Evolutionary conservation across 2,888 invertebrate species (phyloP).

Genomic region (Phyllotreta striolata): DNA sequence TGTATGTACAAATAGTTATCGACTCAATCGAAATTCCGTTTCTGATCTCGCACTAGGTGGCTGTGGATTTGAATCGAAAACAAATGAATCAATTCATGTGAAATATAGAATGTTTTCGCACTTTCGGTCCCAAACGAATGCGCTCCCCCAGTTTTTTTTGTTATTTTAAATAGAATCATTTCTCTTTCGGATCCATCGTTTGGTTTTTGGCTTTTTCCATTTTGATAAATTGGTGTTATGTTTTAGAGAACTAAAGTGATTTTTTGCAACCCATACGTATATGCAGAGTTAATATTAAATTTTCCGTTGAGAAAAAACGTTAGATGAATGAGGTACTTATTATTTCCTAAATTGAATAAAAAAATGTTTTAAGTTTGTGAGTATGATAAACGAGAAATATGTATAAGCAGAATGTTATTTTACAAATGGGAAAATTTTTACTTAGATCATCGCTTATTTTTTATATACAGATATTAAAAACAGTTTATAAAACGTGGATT

Average conservation of each 20-base stretch:
- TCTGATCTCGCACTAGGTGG: slow-evolving; percentile 24
- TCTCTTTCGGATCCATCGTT: slow-evolving; percentile 31
- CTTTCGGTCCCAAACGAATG: slow-evolving; percentile 31
- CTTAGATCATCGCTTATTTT: too few species aligned
- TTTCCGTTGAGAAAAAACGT: too few species aligned
- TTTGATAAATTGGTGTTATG: slow-evolving; percentile 28
- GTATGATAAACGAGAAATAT: too few species aligned
- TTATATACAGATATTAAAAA: too few species aligned
- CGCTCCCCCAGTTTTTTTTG: slow-evolving; percentile 36
- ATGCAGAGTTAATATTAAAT: too few species aligned
- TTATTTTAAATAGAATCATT: slow-evolving; percentile 40
- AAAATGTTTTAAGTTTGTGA: too few species aligned
- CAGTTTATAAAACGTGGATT: too few species aligned
- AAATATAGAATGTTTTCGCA: slow-evolving; percentile 43
- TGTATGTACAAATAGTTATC: slow-evolving; percentile 9
- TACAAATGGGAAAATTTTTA: too few species aligned
- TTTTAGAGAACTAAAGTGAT: slow-evolving; percentile 35
- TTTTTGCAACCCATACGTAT: slow-evolving; percentile 18
- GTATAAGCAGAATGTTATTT: too few species aligned
- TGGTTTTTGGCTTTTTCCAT: slow-evolving; percentile 26
- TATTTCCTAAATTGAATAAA: too few species aligned
- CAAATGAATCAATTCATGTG: slow-evolving; percentile 44
- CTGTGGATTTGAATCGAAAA: slow-evolving; percentile 40
- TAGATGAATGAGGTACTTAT: too few species aligned
- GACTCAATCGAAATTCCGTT: slow-evolving; percentile 20